A percentile compares a stretch with the other conserved stretches of the same genome.
These are phyloP conservation scores for Myotis daubentonii DNA, from an alignment of 2,797 vertebrate species.

Conservation along the genomic window DNA sequence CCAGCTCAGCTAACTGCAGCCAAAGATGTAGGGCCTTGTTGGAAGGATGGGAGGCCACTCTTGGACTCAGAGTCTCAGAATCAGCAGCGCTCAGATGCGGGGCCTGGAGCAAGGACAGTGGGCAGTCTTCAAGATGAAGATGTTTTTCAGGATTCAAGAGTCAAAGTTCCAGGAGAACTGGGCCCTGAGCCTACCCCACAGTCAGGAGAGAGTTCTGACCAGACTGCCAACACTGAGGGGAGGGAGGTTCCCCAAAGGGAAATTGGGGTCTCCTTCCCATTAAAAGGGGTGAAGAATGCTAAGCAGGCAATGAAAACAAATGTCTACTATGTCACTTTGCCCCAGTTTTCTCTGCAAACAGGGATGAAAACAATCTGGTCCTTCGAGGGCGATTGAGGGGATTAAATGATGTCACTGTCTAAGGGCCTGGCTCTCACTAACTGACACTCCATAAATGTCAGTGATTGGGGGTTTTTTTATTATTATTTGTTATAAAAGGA, in stretches of 20 bases:
- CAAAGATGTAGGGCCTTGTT: accelerated
- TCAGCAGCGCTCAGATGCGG: not conserved
- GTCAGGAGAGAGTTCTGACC: not conserved
- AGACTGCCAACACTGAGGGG: accelerated
- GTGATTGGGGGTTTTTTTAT: not conserved
- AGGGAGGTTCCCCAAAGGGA: not conserved
- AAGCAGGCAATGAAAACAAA: not conserved
- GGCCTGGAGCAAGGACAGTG: not conserved
- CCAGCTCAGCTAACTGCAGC: not conserved
- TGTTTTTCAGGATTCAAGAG: not conserved
- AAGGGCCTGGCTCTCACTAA: conserved; percentile 39
- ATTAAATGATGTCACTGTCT: not conserved
- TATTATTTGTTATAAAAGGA: conserved; percentile 20
- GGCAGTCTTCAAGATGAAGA: not conserved
- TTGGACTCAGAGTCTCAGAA: not conserved
- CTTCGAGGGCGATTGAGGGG: not conserved
- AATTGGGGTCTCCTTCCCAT: not conserved
- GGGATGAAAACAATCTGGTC: not conserved
- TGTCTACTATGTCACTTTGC: accelerated
- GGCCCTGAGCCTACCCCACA: not conserved
- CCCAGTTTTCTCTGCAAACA: not conserved
- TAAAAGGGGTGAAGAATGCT: not conserved
- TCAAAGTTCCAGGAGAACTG: not conserved
- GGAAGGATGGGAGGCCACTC: not conserved
- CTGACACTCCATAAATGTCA: conserved; percentile 65